phyloP scores from a whole-genome alignment of 1,140 invertebrate species.

The Drosophila guanche region DNA sequence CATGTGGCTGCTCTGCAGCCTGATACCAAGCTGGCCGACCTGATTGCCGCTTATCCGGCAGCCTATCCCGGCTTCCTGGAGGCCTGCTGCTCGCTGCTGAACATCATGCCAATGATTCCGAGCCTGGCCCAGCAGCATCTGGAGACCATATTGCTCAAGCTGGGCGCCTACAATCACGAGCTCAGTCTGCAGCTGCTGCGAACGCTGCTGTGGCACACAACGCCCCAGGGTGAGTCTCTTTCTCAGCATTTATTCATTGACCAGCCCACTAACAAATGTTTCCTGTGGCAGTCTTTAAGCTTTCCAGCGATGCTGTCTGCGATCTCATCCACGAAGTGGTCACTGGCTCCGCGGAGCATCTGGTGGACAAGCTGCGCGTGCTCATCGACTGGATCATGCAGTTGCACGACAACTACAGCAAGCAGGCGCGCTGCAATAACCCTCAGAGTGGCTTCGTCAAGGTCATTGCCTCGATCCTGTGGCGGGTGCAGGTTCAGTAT shows the following conservation, averaged over 20 bases:
- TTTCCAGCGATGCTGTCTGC: conserved; percentile 88
- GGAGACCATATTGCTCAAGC: conserved; percentile 86
- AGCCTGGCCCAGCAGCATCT: conserved; percentile 87
- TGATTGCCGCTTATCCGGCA: conserved; percentile 86
- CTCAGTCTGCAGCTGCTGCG: conserved; percentile 86
- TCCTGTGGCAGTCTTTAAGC: conserved; percentile 66
- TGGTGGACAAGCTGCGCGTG: conserved; percentile 83
- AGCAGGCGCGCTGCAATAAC: conserved; percentile 74
- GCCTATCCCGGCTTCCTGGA: conserved; percentile 88
- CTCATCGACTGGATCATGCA: conserved; percentile 79
- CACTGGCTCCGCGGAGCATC: conserved; percentile 85
- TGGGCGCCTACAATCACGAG: conserved; percentile 86
- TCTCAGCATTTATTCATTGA: background rate
- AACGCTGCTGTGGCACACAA: conserved; percentile 86
- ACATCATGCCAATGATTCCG: conserved; percentile 87
- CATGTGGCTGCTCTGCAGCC: conserved; percentile 71
- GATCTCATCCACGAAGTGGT: conserved; percentile 92
- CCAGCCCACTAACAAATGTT: background rate
- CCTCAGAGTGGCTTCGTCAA: conserved; percentile 83
- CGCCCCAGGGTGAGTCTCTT: conserved; percentile 67
- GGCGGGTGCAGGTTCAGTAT: conserved; percentile 88
- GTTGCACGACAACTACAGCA: conserved; percentile 68
- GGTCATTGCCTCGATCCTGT: conserved; percentile 91
- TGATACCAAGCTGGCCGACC: conserved; percentile 84
- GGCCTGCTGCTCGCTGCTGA: conserved; percentile 89